Base-by-base conservation (phyloP, 2,113 vertebrate species). In the Lamprotornis superbus region DNA sequence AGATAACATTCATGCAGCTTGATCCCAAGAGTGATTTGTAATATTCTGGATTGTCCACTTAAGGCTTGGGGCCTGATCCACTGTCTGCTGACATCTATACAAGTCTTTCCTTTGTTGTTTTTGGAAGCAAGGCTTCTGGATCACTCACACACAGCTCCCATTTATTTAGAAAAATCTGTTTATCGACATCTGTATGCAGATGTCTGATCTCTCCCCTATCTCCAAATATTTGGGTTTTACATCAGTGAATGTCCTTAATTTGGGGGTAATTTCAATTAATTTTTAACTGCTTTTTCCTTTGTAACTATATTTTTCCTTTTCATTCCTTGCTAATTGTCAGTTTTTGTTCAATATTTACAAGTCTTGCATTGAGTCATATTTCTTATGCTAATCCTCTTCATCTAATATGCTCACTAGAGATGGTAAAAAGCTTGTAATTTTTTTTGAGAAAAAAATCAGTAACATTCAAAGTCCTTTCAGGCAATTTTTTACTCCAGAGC, bases 291-390 rank as follows among this genome's bases (percentile, higher is more conserved):
- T 49, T 94, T 93, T 83, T 88, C 40, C 83, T 87, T 84, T 89
- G 86, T 93, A 87, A 75, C 64, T 93, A 22, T 83, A 49, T 93
- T 95, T 95, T 83, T 35, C 60, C 50, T 80, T 92, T 86, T 83
- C 44, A 68, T 90, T 89, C 59, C 44, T 68, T 37, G 37, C n/a
- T 95, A 96, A 96, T 96, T 95, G 92, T 94, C 96, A 95, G 92
- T 0, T 81, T 95, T 94, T 93, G 76, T 92, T 95, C 90, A 96
- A 95, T 96, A 94, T 96, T 95, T 95, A 94, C 93, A 93, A 87
- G 88, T 53, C 92, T 84, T 89, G 53, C 90, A 92, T 20, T 63
- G 60, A 96, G 76, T 40, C 61, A 42, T 73, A 89, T 95, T 95
- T 94, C 73, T 90, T 93, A 95, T 91, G 94, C 69, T 93, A 93